Base-by-base conservation (phyloP, 2,888 invertebrate species). In the Lypha dubia region DNA sequence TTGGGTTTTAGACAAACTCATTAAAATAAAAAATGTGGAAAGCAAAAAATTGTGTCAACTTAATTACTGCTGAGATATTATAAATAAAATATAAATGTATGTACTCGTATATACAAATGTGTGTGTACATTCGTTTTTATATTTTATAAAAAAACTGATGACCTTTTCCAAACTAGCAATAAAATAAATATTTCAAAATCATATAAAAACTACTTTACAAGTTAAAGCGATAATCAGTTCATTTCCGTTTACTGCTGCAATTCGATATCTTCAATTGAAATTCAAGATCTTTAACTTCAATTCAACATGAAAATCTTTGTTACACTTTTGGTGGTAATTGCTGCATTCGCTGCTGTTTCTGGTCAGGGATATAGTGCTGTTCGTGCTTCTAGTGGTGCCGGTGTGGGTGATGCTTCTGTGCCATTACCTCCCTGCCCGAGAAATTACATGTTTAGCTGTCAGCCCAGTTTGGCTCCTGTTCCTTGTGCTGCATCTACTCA, bases 381-480 rank as follows among this genome's bases (percentile, higher is more conserved):
- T 15, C 38, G 11, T 24, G 44, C 38, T 22, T 24, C 20, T 15
- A 24, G 11, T 24, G 22, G 17, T 15, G 49, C 13, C 11, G 32
- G n/a, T 41, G 5, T 13, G 5, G 20, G 28, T 28, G 11, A 38
- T 32, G 15, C 38, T n/a, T 44, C 68, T 6, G 38, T 76, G 32
- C 73, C 84, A 35, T 62, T 71, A 20, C 60, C 67, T 49, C 79
- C 83, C n/a, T 84, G 83, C 15, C 60, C 86, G 1, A 70, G 71
- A 13, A 84, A 80, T 51, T 86, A 83, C 24, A 15, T 84, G 56
- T 73, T 86, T 75, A 85, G 85, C 62, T 86, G 86, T 51, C 85
- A 82, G 38, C 86, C 86, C 3, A 74, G 56, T 15, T 32, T 86
- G 46, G 53, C 68, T 24, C 80, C 82, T 17, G 73, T 68, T 46